Evolutionary conservation across 2,113 vertebrate species (phyloP), one percentile per base, ranked within the genome.

Genomic region (Panthera uncia): DNA sequence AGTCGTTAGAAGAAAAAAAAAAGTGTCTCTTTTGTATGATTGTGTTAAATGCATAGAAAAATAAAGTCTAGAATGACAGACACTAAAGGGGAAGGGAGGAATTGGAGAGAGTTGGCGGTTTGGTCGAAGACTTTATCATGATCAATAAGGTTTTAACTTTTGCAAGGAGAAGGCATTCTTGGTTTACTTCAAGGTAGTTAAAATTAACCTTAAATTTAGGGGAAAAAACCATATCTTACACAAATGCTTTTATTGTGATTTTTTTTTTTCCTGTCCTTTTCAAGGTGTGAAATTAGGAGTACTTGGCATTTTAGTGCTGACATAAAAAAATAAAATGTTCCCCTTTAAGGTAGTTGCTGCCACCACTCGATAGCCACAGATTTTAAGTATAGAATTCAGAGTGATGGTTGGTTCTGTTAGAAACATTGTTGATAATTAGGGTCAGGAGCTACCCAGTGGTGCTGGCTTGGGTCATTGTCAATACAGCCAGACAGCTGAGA

Each of bases 121-220:
- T 68, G 31, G 36, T 68, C 48, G 61, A 86, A 94, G 74, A 78
- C 12, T 90, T 76, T 65, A 15, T 84, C 55, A 50, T 85, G 79
- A 76, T 83, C 33, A 79, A 31, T 78, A 85, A 50, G 66, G 23
- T 50, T 96, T 95, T 82, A 91, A 86, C 94, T 81, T 94, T 85
- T 94, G 7, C 25, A 88, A 66, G 27, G 41, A 69, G 76, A 86
- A 97, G 52, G 6, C 76, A 69, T 94, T 86, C 69, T 69, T 86
- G 9, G 81, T 83, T 93, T 78, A 68, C n/a, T 96, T 57, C 19
- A 5, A 74, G 74, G 13, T 76, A 89, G 94, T 76, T 80, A 84
- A 89, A 89, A 68, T 45, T 94, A 48, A 89, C 82, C 89, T 85
- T 89, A 63, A 88, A 79, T 87, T 93, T 79, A 45, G 52, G 27